Conservation (phyloP, 2,113 vertebrate species). For the Perca schrenkii region DNA sequence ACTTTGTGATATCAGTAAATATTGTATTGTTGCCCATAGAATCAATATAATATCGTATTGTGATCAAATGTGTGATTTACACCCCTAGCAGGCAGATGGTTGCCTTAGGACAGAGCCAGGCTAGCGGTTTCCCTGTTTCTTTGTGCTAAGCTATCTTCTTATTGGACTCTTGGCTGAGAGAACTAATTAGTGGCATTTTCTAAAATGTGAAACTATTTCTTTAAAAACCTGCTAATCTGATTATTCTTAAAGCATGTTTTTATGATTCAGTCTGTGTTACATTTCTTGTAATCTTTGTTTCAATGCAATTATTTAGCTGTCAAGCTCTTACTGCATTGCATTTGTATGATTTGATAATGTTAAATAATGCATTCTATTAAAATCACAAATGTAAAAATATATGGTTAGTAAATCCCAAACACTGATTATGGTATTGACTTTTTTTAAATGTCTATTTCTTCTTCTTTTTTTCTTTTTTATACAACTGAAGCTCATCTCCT, state of each 20-base stretch:
- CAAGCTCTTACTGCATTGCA: slow-evolving; percentile 37
- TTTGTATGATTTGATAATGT: slow-evolving; percentile 42
- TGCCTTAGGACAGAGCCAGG: too few relatives aligned
- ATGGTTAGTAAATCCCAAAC: slow-evolving; percentile 48
- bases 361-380: slow-evolving; percentile 22
- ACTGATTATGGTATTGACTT: slow-evolving; percentile 33
- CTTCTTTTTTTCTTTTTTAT: slow-evolving; percentile 40
- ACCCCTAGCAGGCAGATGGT: too few relatives aligned
- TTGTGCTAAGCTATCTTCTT: background rate
- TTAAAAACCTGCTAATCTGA: slow-evolving; percentile 16
- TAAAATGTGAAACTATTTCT: background rate
- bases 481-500: slow-evolving; percentile 65
- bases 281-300: slow-evolving; percentile 63
- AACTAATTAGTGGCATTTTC: background rate
- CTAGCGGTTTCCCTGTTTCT: too few relatives aligned
- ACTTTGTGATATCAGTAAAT: background rate
- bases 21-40: background rate
- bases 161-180: background rate
- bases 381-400: slow-evolving; percentile 55
- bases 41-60: too few relatives aligned
- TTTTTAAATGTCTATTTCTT: slow-evolving; percentile 48
- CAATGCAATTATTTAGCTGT: slow-evolving; percentile 46
- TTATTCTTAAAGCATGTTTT: slow-evolving; percentile 36
- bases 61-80: too few relatives aligned
- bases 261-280: slow-evolving; percentile 52